Base-by-base conservation (phyloP, 2,113 vertebrate genomes). In the Boulengeromyrus knoepffleri region DNA sequence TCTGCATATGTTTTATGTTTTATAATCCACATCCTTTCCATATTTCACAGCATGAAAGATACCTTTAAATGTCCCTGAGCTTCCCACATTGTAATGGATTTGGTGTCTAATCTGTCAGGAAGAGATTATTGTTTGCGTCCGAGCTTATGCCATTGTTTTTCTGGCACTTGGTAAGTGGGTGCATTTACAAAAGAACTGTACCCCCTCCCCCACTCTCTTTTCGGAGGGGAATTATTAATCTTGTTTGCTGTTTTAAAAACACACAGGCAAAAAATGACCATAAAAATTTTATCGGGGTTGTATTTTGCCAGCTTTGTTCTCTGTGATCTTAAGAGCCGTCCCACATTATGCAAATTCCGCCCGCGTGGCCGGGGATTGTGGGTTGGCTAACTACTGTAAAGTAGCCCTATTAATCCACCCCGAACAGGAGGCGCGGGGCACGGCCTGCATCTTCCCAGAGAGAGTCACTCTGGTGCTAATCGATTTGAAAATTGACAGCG, bases 1-100 rank as follows among this genome's bases (percentile, higher is more conserved):
- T 96, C 95, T 96, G 95, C 96, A 96, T 97, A 97, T 97, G 96
- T 96, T 97, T 97, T 96, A 89, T 95, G 94, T 93, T 97, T 97
- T 97, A 97, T 96, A 94, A 96, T 94, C 96, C 96, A 97, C 96
- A 96, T 96, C 96, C 93, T 96, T 96, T 96, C 94, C 94, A 93
- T 96, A 96, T 97, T 97, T 96, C 96, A 96, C 95, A 93, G 90
- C 95, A 95, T 94, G 96, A 97, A 97, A 96, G 94, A 93, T 94
- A 94, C 93, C 92, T 93, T 94, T 95, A 95, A 95, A 95, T 92
- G 93, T 95, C 94, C 95, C 96, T 93, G 87, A 93, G 93, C 95
- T 96, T 94, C 94, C 92, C 93, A 93, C 91, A 91, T 91, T 89
- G 50, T 93, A 92, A 94, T 93, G 80, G 91, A 91, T 90, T 95